Percentiles rank a stretch among this genome's conserved stretches.
These are phyloP conservation scores for Nemurella pictetii DNA, from an alignment of 2,888 invertebrate species.

Conservation along the genomic window DNA sequence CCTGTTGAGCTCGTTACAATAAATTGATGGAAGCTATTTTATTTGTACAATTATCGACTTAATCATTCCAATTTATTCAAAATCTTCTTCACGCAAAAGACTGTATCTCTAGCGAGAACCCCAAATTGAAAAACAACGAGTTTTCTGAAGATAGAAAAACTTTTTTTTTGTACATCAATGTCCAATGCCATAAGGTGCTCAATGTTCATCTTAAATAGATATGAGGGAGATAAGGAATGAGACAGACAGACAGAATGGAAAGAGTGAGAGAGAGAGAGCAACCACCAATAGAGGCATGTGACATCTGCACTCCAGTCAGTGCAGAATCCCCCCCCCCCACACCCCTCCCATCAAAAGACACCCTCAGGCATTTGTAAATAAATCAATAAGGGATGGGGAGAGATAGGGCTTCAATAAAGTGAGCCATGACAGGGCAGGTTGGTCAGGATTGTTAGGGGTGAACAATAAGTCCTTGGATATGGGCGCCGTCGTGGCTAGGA, in stretches of 20 bases:
- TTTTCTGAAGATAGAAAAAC: neutral
- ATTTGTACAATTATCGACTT: too few species aligned
- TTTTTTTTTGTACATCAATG: neutral
- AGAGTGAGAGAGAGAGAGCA: neutral
- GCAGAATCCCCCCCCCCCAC: neutral
- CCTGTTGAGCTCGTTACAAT: too few species aligned
- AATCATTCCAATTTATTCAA: too few species aligned
- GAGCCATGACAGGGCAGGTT: conserved; percentile 26
- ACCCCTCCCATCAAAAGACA: conserved; percentile 27
- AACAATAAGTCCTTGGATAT: neutral
- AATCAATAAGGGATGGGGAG: conserved; percentile 37
- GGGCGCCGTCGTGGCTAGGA: neutral
- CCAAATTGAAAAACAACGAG: neutral
- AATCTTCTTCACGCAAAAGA: neutral
- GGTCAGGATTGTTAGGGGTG: conserved; percentile 17
- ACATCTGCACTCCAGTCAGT: conserved; percentile 23
- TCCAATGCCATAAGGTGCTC: neutral
- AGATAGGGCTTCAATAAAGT: conserved; percentile 34
- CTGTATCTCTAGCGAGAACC: neutral
- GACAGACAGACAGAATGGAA: neutral
- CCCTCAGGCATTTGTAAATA: conserved; percentile 36
- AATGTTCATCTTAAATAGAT: neutral
- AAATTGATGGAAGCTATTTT: too few species aligned
- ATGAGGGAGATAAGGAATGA: conserved; percentile 1
- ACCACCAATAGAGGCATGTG: conserved; percentile 1